phyloP scores from a whole-genome alignment of 2,797 vertebrate species.

The Selene dorsalis region DNA sequence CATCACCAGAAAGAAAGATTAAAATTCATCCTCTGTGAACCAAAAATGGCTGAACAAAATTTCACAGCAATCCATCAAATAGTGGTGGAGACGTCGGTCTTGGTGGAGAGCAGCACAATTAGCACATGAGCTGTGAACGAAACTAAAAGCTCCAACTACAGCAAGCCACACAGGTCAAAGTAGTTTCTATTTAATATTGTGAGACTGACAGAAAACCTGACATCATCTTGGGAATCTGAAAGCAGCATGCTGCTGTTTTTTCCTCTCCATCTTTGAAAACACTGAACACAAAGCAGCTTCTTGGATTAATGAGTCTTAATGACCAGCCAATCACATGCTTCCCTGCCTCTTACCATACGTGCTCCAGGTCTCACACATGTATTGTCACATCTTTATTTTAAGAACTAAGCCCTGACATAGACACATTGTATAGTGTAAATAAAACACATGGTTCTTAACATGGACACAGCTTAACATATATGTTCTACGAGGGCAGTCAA shows the following conservation, averaged over 20 bases:
- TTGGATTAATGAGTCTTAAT: not conserved
- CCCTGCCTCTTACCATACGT: not conserved
- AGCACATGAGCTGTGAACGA: not conserved
- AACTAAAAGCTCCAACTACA: not conserved
- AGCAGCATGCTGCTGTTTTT: not conserved
- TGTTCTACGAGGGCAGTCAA: not conserved
- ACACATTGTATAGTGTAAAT: not conserved
- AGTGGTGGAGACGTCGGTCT: too few species aligned
- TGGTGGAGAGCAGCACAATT: not conserved
- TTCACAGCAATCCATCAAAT: not conserved
- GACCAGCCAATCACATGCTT: not conserved
- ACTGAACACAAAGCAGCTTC: not conserved
- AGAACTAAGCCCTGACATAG: not conserved
- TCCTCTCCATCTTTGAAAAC: not conserved
- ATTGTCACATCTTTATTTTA: not conserved
- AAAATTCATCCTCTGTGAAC: not conserved
- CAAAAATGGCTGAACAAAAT: not conserved
- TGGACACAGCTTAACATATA: not conserved
- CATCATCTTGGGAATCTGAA: not conserved
- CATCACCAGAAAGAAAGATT: not conserved
- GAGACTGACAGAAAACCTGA: not conserved
- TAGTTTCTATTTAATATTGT: not conserved
- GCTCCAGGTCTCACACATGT: not conserved
- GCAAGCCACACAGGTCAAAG: not conserved
- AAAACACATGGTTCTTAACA: not conserved